phyloP scores from a whole-genome alignment of 2,113 vertebrate genomes.

The Urocolius indicus region DNA sequence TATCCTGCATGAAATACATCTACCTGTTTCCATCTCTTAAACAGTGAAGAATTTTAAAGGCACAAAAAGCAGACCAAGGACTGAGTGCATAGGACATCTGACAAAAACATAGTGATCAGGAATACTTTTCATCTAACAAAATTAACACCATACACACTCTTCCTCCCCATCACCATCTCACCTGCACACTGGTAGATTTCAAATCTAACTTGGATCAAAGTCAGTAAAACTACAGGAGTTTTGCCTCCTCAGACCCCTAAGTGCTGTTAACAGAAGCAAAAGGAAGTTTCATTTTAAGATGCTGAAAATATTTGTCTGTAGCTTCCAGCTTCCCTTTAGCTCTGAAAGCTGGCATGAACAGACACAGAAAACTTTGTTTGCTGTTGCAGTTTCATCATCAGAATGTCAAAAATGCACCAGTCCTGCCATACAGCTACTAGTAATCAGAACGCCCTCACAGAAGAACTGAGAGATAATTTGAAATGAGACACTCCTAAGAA shows the following conservation, averaged over 20 bases:
- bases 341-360: background rate
- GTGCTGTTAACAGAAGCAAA: background rate
- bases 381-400: conserved; percentile 38
- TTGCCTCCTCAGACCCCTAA: background rate
- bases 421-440: background rate
- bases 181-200: background rate
- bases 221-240: background rate
- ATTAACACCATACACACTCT: background rate
- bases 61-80: background rate
- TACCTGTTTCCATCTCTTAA: background rate
- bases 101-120: background rate
- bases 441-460: background rate
- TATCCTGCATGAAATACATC: background rate
- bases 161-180: background rate
- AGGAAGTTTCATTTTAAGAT: conserved; percentile 37
- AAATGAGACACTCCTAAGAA: conserved; percentile 19
- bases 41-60: background rate
- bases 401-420: conserved; percentile 39
- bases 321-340: conserved; percentile 4
- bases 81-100: accelerated
- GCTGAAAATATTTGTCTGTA: conserved; percentile 38
- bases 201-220: background rate
- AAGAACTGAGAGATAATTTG: conserved; percentile 2
- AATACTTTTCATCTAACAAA: background rate
- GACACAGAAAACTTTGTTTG: conserved; percentile 18